phyloP scores from a whole-genome alignment of 2,797 vertebrate species.

The Macropodus opercularis region DNA sequence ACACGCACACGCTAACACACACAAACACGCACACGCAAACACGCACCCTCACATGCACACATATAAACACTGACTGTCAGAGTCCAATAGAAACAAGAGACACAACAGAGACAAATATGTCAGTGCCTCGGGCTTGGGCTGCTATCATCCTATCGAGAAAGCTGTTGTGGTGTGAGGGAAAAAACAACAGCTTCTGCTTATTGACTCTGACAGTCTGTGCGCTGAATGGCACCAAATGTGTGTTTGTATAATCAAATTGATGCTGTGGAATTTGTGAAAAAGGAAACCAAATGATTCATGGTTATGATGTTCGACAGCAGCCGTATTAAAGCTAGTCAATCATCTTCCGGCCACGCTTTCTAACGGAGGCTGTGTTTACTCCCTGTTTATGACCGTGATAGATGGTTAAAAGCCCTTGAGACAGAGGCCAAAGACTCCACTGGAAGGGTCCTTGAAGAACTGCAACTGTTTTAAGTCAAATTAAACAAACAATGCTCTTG shows the following conservation, averaged over 20 bases:
- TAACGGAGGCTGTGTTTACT: constrained; percentile 41
- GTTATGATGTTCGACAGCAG: constrained; percentile 41
- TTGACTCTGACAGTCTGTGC: constrained; percentile 68
- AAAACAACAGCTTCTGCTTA: constrained; percentile 54
- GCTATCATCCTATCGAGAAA: constrained; percentile 63
- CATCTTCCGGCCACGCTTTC: constrained; percentile 27
- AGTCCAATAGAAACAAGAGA: constrained; percentile 50
- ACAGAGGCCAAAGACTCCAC: constrained; percentile 35
- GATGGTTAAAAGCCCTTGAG: constrained; percentile 30
- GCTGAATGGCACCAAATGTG: constrained; percentile 53
- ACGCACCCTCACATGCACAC: constrained; percentile 18
- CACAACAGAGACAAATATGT: constrained; percentile 65
- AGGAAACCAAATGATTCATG: constrained; percentile 46
- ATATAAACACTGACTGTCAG: constrained; percentile 53
- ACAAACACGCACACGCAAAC: constrained; percentile 12
- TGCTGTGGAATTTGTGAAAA: constrained; percentile 48
- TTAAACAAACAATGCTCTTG: constrained; percentile 64
- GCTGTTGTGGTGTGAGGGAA: constrained; percentile 53
- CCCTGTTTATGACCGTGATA: constrained; percentile 21
- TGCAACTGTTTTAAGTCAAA: constrained; percentile 40
- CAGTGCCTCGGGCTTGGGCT: constrained; percentile 63
- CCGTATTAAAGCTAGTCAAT: constrained; percentile 50
- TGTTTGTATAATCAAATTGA: constrained; percentile 64
- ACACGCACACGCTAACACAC: constrained; percentile 17
- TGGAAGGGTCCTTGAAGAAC: constrained; percentile 47